Evolutionary conservation across 2,888 invertebrate species (phyloP), one percentile per base, ranked within the genome.

Genomic region (Sarcophaga rosellei): DNA sequence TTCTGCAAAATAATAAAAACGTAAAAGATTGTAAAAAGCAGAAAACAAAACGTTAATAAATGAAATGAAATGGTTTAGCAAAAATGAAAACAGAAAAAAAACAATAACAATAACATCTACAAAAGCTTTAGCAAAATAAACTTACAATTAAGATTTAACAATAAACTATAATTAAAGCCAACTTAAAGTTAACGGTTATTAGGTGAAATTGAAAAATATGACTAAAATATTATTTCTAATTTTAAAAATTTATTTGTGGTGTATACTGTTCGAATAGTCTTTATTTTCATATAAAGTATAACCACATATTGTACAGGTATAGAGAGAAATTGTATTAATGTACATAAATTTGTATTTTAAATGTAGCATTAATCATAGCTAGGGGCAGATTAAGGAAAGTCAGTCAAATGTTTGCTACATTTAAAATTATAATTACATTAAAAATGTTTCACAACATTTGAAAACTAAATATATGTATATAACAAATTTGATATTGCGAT

Each of bases 111-210:
- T 47, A 65, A 76, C 3, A 69, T 35, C 65, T 47, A 69, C 62
- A 86, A 74, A 80, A 81, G 47, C 20, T 35, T 35, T 35, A 65
- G 68, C 21, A 77, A 68, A 61, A 84, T 73, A 81, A 81, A 86
- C 83, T 87, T 82, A 86, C 89, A 90, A 90, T 90, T 91, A 89
- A 89, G 59, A 90, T 90, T 90, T 90, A 87, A 85, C 89, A 90
- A 89, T 90, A 88, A 89, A 89, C 88, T 88, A 89, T 90, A 88
- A 90, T 89, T 90, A 84, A 78, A 82, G 81, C 81, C 76, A 73
- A 72, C 61, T 74, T 74, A 57, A 65, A 81, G 81, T 81, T 81
- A 84, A 83, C 86, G 74, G 80, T 87, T 88, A 88, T 85, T 87
- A 85, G 89, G 90, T 90, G 90, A 91, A 91, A 85, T 77, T 75